A percentile compares a stretch with the other conserved stretches of the same genome.
Evolutionary conservation across 2,113 vertebrate species (phyloP).

Genomic region (Myotis yumanensis): DNA sequence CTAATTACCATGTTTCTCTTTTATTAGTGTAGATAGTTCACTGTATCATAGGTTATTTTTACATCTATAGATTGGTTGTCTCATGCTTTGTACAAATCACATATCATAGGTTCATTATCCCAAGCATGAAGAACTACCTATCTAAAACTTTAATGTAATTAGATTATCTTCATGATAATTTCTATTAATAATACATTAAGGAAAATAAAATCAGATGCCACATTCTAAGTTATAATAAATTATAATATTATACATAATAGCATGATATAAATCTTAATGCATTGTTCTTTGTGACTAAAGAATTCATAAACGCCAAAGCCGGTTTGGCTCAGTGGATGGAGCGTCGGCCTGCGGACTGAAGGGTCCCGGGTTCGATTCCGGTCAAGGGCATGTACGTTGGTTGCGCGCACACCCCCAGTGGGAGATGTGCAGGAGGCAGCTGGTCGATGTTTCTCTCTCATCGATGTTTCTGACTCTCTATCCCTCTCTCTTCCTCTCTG

Average conservation of each 20-base stretch:
- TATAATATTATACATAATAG: neutral
- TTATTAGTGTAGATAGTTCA: no score
- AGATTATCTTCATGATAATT: neutral
- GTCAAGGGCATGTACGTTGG: no score
- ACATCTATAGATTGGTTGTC: neutral
- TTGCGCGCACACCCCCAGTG: no score
- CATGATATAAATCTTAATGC: neutral
- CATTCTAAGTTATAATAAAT: neutral
- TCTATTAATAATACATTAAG: neutral
- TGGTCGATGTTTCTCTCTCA: no score
- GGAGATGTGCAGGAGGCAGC: no score
- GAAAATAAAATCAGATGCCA: neutral
- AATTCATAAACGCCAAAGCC: no score
- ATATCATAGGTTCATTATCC: neutral
- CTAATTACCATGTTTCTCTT: no score
- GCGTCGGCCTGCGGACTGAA: no score
- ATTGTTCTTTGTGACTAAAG: neutral
- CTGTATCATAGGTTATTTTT: constrained; percentile 58
- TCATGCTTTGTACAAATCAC: neutral
- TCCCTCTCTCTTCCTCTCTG: no score
- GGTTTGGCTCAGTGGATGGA: no score
- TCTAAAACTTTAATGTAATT: neutral
- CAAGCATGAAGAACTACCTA: neutral
- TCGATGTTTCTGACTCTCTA: no score
- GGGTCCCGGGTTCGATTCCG: no score